phyloP scores from a whole-genome alignment of 2,888 invertebrate genomes.

The Agrypnus murinus region DNA sequence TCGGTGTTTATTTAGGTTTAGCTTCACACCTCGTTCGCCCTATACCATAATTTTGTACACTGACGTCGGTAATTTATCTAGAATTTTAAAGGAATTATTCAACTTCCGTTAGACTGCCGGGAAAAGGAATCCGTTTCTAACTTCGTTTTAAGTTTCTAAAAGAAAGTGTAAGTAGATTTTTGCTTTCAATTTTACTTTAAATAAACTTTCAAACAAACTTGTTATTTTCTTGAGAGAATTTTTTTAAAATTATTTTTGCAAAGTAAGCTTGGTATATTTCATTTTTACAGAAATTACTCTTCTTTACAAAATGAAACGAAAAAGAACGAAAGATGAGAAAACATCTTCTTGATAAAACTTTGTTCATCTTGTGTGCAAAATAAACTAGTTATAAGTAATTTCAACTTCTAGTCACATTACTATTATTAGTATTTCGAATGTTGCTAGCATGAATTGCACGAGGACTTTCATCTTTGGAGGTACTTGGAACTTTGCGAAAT shows the following conservation, averaged over 20 bases:
- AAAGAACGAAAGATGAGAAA: neutral
- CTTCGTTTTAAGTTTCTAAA: neutral
- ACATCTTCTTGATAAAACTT: neutral
- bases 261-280: neutral
- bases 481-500: neutral
- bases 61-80: conserved; percentile 34
- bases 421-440: neutral
- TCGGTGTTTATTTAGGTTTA: conserved; percentile 48
- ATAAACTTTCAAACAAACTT: conserved; percentile 21
- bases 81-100: conserved; percentile 30
- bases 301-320: too few relatives aligned
- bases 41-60: conserved; percentile 35
- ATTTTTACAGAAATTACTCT: too few relatives aligned
- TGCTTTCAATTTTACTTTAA: conserved; percentile 18
- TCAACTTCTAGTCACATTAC: neutral
- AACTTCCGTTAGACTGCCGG: neutral
- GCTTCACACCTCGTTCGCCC: conserved; percentile 43
- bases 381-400: neutral
- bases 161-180: conserved; percentile 19
- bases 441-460: neutral
- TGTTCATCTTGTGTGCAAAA: neutral
- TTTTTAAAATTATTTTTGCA: neutral
- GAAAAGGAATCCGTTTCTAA: neutral
- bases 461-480: neutral
- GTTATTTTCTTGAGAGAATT: neutral